Evolutionary conservation across 2,797 vertebrate species (phyloP).

Genomic region (Poeciliopsis paucimaculata): DNA sequence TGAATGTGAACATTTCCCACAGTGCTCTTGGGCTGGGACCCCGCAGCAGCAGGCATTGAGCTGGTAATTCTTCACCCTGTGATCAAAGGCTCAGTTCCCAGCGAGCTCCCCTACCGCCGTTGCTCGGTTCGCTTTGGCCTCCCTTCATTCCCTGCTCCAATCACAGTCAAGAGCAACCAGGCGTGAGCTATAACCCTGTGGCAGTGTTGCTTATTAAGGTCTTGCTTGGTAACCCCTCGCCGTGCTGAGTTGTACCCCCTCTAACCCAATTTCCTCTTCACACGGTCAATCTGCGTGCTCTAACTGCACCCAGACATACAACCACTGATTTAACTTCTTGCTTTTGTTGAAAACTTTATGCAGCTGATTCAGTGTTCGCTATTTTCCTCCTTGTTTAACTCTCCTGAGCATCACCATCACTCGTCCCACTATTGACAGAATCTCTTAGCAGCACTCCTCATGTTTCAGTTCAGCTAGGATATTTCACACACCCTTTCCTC

Average conservation of each 20-base stretch:
- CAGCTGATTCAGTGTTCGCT: constrained; percentile 4
- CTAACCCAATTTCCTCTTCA: constrained; percentile 34
- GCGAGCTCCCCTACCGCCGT: constrained; percentile 41
- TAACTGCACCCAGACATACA: constrained; percentile 26
- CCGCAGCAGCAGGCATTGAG: constrained; percentile 64
- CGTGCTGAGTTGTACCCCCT: constrained; percentile 37
- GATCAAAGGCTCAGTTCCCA: constrained; percentile 74
- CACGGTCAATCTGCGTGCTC: constrained; percentile 31
- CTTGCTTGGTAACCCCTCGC: constrained; percentile 34
- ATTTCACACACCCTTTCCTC: constrained; percentile 47
- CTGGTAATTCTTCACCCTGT: constrained; percentile 72
- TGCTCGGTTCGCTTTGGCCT: constrained; percentile 31
- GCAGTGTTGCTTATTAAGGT: constrained; percentile 66
- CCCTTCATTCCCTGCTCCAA: constrained; percentile 38
- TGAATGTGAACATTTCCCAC: constrained; percentile 59
- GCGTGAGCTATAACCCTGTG: constrained; percentile 56
- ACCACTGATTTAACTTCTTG: constrained; percentile 11
- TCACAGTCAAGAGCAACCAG: constrained; percentile 52
- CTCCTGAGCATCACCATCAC: constrained; percentile 29
- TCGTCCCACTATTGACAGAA: constrained; percentile 45
- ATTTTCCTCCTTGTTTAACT: constrained; percentile 8
- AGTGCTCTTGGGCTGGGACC: constrained; percentile 51
- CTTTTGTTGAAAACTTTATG: constrained; percentile 18
- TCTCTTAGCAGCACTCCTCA: constrained; percentile 30
- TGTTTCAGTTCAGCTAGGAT: constrained; percentile 36